Conservation (phyloP, 2,797 vertebrate species). For the Cuniculus paca region DNA sequence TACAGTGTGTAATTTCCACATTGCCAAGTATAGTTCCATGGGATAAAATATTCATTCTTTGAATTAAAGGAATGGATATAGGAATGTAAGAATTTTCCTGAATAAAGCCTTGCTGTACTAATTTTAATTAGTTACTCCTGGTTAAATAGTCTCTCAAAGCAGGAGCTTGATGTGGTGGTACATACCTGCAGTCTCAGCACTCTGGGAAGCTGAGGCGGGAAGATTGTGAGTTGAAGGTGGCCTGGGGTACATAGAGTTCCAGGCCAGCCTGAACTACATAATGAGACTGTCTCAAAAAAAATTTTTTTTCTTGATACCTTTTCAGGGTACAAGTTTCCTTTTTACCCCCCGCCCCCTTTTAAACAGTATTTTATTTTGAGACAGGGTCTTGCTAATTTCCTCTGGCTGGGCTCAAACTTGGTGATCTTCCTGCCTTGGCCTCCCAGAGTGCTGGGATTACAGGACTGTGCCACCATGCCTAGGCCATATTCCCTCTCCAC, state of each 20-base stretch:
- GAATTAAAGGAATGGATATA: slow-evolving; percentile 10
- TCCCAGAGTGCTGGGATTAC: background rate
- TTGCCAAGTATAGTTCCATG: background rate
- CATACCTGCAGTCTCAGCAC: background rate
- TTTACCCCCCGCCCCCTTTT: background rate
- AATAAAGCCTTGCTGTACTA: slow-evolving; percentile 8
- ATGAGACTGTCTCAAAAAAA: background rate
- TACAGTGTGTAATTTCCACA: background rate
- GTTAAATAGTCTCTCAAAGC: background rate
- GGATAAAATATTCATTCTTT: slow-evolving; percentile 18
- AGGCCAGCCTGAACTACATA: background rate
- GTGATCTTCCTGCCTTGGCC: background rate
- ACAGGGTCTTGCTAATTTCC: too few species aligned
- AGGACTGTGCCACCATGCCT: background rate
- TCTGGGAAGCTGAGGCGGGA: background rate
- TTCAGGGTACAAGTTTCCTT: background rate
- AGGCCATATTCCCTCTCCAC: background rate
- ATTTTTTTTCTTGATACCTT: slow-evolving; percentile 11
- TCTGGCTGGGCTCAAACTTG: background rate
- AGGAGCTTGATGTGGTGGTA: background rate
- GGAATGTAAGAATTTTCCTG: slow-evolving; percentile 36
- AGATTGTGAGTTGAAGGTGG: background rate
- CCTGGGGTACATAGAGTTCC: background rate
- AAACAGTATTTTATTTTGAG: background rate
- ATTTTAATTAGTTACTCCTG: background rate